phyloP scores from a whole-genome alignment of 2,113 vertebrate species.

The Elanus axillaris region DNA sequence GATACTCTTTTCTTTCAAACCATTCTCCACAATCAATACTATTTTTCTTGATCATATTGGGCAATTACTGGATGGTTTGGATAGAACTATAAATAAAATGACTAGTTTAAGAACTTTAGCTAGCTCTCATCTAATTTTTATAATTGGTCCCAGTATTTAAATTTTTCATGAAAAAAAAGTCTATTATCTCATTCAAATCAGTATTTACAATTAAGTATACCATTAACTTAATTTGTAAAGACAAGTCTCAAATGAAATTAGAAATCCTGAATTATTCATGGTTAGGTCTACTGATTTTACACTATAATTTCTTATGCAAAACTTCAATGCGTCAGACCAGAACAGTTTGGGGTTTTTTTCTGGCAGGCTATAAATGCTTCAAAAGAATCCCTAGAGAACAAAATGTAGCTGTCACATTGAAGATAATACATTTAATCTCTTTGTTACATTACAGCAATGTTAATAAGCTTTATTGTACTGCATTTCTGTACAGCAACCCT shows the following conservation, averaged over 20 bases:
- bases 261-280: conserved; percentile 42
- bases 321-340: background rate
- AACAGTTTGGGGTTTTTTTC: background rate
- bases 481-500: background rate
- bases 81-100: background rate
- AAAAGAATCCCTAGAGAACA: conserved; percentile 26
- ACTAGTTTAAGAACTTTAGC: background rate
- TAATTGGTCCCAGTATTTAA: background rate
- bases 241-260: conserved; percentile 19
- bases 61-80: background rate
- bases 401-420: conserved; percentile 45
- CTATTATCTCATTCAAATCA: background rate
- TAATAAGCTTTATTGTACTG: conserved; percentile 21
- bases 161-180: background rate
- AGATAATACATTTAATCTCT: conserved; percentile 58
- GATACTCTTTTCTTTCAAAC: background rate
- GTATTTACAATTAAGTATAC: conserved; percentile 25
- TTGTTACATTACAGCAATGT: conserved; percentile 3
- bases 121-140: background rate
- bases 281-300: background rate
- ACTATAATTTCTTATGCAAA: background rate
- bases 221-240: conserved; percentile 22
- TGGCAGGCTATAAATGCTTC: conserved; percentile 21
- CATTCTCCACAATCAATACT: background rate
- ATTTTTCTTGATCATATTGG: background rate